Base-by-base conservation (phyloP, 1,140 invertebrate species). In the Elysia chlorotica region DNA sequence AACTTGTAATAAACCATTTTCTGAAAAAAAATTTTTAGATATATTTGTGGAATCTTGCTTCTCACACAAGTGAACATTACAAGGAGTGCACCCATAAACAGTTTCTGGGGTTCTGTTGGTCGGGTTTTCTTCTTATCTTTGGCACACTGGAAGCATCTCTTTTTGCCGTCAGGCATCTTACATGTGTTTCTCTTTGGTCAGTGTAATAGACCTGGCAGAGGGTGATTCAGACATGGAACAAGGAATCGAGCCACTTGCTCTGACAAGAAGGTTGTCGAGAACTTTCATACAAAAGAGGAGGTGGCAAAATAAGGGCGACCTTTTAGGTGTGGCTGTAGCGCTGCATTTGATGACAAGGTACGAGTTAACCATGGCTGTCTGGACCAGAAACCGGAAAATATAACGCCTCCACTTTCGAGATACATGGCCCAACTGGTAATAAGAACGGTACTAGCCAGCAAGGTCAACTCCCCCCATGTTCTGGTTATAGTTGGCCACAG, bases 381-480 rank as follows among this genome's bases (percentile, higher is more conserved):
- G 53, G 0, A 73, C 23, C 1, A 73, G 35, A 33, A 36, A 68
- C 72, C 72, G 70, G 10, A 62, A 31, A 1, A 67, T 17, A 57
- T 74, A 74, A 2, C 65, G n/a, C 72, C 65, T 67, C 72, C 65
- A 74, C 14, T 41, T 37, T 5, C 61, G 23, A n/a, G 31, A 33
- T 10, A 56, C 2, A 0, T 41, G 33, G 0, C 73, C 73, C 2
- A 74, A n/a, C 21, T 23, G 56, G 28, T 74, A 74, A 53, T 74
- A 74, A 0, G 66, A 1, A 1, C 35, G 19, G 28, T 54, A 30
- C 31, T 74, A 65, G 30, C 70, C 66, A 23, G 2, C 36, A 1
- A 63, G 57, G 21, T 74, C 73, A 1, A 69, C 73, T 28, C 63
- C 72, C 28, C 38, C 21, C 72, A 73, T 67, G 72, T 37, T 61